Evolutionary conservation across 2,113 vertebrate species (phyloP).

Genomic region (Myiopsitta monachus): DNA sequence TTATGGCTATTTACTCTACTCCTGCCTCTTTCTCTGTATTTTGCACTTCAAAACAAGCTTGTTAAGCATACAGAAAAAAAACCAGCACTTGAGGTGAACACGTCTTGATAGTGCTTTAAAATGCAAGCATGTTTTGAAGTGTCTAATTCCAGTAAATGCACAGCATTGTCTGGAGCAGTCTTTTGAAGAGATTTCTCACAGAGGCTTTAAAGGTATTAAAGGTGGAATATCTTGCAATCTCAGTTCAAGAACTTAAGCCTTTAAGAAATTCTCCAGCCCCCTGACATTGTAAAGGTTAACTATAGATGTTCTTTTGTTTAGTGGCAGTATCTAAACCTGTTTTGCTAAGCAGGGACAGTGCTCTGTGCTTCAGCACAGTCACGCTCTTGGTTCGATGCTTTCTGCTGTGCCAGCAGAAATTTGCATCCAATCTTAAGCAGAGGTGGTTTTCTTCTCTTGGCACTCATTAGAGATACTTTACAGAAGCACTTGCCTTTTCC

Average conservation of each 20-base stretch:
- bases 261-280: slow-evolving; percentile 35
- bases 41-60: not conserved
- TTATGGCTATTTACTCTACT: not conserved
- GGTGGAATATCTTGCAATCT: slow-evolving; percentile 38
- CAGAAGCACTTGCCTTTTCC: not conserved
- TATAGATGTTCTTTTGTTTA: slow-evolving; percentile 24
- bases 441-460: slow-evolving; percentile 17
- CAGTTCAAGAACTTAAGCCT: slow-evolving; percentile 59
- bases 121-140: not conserved
- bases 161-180: not conserved
- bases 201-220: slow-evolving; percentile 48
- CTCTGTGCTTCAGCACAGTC: slow-evolving; percentile 8
- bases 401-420: slow-evolving; percentile 40
- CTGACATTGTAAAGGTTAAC: slow-evolving; percentile 60
- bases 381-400: not conserved
- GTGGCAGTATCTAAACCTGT: not conserved
- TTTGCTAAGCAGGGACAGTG: not conserved
- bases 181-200: slow-evolving; percentile 22
- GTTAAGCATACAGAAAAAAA: not conserved
- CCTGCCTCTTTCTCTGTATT: not conserved
- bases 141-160: not conserved
- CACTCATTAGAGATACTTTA: not conserved
- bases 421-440: not conserved
- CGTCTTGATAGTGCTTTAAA: not conserved
- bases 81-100: not conserved